phyloP scores from a whole-genome alignment of 1,140 invertebrate species.

The Chrysopa pallens region DNA sequence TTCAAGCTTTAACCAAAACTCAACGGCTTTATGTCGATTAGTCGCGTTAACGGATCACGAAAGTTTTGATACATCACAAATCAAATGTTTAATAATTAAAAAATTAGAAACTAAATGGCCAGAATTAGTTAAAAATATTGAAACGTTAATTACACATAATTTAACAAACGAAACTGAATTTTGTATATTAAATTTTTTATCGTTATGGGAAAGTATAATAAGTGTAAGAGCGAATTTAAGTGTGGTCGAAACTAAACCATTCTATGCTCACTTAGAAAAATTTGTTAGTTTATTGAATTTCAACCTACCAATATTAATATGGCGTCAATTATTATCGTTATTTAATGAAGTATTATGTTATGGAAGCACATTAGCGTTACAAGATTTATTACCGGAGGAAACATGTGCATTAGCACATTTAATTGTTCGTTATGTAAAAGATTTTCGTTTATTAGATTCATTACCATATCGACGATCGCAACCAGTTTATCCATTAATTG shows the following conservation, averaged over 20 bases:
- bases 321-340: constrained; percentile 63
- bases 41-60: constrained; percentile 56
- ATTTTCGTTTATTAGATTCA: constrained; percentile 55
- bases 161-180: constrained; percentile 35
- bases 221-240: constrained; percentile 79
- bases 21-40: constrained; percentile 34
- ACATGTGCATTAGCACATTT: constrained; percentile 70
- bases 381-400: constrained; percentile 70
- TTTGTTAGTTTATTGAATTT: constrained; percentile 56
- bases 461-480: constrained; percentile 29
- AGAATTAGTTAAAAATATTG: constrained; percentile 46
- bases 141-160: constrained; percentile 34
- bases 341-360: constrained; percentile 82
- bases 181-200: constrained; percentile 62
- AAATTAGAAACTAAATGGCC: constrained; percentile 69
- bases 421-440: constrained; percentile 68
- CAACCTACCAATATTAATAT: constrained; percentile 59
- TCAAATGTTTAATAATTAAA: constrained; percentile 71
- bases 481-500: constrained; percentile 20
- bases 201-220: constrained; percentile 78
- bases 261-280: constrained; percentile 65
- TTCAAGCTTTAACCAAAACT: constrained; percentile 14
- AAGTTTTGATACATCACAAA: constrained; percentile 58
- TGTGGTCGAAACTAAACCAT: constrained; percentile 72
- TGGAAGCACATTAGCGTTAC: constrained; percentile 69